Evolutionary conservation across 2,113 vertebrate species (phyloP).

Genomic region (Nesoenas mayeri): DNA sequence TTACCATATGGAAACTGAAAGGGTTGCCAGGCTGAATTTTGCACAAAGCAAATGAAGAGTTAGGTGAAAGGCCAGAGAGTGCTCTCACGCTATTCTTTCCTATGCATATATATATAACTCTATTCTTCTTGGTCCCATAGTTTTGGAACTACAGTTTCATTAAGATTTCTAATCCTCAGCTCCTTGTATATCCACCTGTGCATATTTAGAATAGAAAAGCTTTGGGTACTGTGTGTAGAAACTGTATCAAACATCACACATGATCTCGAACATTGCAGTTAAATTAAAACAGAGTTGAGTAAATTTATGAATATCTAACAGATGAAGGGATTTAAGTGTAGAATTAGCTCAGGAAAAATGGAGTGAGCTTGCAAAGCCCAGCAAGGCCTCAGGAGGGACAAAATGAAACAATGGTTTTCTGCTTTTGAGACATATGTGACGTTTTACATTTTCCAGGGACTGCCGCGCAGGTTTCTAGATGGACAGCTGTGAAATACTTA

Average conservation of each 20-base stretch:
- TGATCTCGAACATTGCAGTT: background rate
- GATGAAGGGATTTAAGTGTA: background rate
- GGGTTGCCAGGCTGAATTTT: background rate
- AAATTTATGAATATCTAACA: background rate
- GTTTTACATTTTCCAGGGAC: background rate
- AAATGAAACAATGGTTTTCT: background rate
- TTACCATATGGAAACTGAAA: background rate
- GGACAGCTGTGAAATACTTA: background rate
- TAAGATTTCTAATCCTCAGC: background rate
- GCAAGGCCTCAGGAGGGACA: background rate
- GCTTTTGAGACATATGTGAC: background rate
- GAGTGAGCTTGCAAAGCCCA: background rate
- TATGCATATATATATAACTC: background rate
- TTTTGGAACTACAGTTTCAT: background rate
- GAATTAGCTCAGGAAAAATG: background rate
- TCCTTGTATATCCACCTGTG: background rate
- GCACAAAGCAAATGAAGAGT: background rate
- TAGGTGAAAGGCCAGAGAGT: background rate
- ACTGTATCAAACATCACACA: background rate
- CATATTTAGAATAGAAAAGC: background rate
- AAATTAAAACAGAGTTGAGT: background rate
- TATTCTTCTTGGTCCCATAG: background rate
- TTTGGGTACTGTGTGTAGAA: background rate
- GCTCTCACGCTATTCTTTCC: background rate
- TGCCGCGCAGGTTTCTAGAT: background rate